Conservation (phyloP, 2,888 invertebrate species). For the Hypomecis punctinalis region DNA sequence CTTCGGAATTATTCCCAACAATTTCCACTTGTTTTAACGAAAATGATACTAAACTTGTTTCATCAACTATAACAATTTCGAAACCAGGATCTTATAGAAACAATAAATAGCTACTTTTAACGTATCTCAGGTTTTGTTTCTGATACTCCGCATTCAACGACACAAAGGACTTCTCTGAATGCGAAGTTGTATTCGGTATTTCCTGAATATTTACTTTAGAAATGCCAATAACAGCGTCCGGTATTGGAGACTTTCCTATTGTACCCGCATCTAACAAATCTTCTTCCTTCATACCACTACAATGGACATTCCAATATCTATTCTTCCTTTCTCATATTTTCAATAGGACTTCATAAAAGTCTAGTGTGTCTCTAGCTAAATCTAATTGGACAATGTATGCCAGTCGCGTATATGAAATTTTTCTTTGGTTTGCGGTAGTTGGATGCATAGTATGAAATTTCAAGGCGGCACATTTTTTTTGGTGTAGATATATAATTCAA, state of each 20-base stretch:
- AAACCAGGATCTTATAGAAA: background rate
- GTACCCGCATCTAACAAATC: conserved; percentile 47
- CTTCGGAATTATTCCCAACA: too few species aligned
- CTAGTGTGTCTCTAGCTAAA: too few species aligned
- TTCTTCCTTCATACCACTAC: conserved; percentile 50
- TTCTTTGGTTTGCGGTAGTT: too few species aligned
- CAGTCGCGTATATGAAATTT: too few species aligned
- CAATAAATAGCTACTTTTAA: background rate
- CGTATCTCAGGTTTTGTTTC: conserved; percentile 4
- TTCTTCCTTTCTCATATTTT: conserved; percentile 29
- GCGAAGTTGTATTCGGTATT: conserved; percentile 4
- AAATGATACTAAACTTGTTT: background rate
- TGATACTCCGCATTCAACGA: conserved; percentile 3
- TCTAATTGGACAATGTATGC: too few species aligned
- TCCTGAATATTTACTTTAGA: conserved; percentile 13
- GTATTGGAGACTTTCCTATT: conserved; percentile 27
- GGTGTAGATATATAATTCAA: too few species aligned
- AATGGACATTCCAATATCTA: conserved; percentile 56
- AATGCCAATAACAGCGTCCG: conserved; percentile 24
- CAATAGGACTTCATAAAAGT: background rate
- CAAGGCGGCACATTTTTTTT: too few species aligned
- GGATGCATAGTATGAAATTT: too few species aligned
- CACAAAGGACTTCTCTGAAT: conserved; percentile 9
- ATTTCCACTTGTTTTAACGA: too few species aligned
- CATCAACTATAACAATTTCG: too few species aligned